A percentile compares a stretch with the other conserved stretches of the same genome.
Conservation (phyloP, 2,888 invertebrate genomes). For the Callimorpha dominula region DNA sequence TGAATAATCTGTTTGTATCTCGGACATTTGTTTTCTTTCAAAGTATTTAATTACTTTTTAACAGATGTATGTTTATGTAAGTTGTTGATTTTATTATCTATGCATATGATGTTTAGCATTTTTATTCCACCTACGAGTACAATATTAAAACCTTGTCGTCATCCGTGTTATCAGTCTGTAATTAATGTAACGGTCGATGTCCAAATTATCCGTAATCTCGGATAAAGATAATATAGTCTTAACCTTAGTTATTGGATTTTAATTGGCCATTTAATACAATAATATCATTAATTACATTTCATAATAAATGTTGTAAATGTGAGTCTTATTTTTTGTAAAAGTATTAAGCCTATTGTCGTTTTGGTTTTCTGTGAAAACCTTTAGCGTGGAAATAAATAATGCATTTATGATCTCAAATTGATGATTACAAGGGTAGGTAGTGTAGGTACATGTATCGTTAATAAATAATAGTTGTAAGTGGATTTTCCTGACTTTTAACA, state of each 20-base stretch:
- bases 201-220: constrained; percentile 46
- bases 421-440: neutral
- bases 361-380: neutral
- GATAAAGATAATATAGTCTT: constrained; percentile 24
- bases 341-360: neutral
- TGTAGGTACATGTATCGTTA: no score
- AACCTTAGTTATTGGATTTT: neutral
- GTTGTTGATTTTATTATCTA: neutral
- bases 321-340: neutral
- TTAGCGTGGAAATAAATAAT: neutral
- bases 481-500: constrained; percentile 12
- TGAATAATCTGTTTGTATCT: neutral
- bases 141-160: neutral
- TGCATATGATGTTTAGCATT: neutral
- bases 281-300: no score
- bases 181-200: constrained; percentile 43
- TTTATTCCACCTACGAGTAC: neutral
- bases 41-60: neutral
- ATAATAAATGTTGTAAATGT: no score
- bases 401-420: neutral
- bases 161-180: constrained; percentile 30
- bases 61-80: neutral
- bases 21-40: constrained; percentile 1
- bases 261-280: neutral
- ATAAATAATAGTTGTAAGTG: neutral